Percentiles rank a stretch among this genome's conserved stretches.
These are phyloP conservation scores for Scortum barcoo DNA, from an alignment of 2,113 vertebrate species.

Conservation along the genomic window DNA sequence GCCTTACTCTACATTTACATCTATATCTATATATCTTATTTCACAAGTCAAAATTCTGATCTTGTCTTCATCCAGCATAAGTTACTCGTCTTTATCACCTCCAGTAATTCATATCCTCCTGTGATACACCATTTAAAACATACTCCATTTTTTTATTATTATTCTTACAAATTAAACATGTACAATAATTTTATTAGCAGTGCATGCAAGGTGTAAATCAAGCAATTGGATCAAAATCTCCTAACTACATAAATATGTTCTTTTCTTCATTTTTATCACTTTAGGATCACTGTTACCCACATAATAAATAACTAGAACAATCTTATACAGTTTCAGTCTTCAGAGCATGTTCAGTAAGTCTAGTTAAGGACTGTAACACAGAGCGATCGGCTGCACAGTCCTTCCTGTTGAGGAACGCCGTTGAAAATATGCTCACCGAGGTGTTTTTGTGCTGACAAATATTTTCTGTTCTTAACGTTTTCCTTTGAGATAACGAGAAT, in stretches of 20 bases:
- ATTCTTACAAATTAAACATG: conserved; percentile 55
- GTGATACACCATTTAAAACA: conserved; percentile 22
- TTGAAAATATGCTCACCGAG: conserved; percentile 19
- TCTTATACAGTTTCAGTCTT: conserved; percentile 25
- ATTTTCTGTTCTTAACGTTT: neutral
- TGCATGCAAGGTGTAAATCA: conserved; percentile 72
- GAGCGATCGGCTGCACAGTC: neutral
- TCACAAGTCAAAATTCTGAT: neutral
- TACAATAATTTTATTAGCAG: conserved; percentile 59
- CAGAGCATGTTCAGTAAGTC: conserved; percentile 6
- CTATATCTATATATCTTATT: no score
- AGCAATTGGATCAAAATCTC: conserved; percentile 59
- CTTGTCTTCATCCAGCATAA: conserved; percentile 12
- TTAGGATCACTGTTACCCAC: conserved; percentile 33
- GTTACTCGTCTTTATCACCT: neutral
- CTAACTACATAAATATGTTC: conserved; percentile 61
- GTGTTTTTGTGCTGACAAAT: conserved; percentile 29
- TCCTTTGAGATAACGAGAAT: conserved; percentile 16
- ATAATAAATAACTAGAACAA: conserved; percentile 44
- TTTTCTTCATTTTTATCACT: conserved; percentile 35
- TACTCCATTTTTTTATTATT: conserved; percentile 10
- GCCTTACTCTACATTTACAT: conserved; percentile 23
- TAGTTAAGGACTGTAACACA: conserved; percentile 15
- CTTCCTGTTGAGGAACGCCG: conserved; percentile 1
- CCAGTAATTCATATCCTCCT: conserved; percentile 1